phyloP scores from a whole-genome alignment of 2,797 vertebrate genomes.

The Carapus acus region DNA sequence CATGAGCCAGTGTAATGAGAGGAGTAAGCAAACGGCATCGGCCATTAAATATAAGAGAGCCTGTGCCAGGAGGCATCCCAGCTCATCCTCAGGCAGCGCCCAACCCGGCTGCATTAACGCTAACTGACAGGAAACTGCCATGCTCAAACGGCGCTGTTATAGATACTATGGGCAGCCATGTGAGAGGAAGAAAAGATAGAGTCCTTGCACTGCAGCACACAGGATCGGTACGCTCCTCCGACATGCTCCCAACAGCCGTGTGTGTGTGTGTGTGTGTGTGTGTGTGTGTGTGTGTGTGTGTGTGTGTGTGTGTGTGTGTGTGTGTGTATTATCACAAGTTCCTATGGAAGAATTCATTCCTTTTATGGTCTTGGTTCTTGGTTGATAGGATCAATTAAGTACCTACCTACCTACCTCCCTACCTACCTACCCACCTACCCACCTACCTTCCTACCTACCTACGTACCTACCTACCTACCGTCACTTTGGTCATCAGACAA shows the following conservation, averaged over 20 bases:
- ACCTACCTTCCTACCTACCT: no score
- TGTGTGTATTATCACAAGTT: no score
- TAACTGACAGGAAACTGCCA: conserved; percentile 54
- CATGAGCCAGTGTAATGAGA: conserved; percentile 63
- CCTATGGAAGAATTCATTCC: no score
- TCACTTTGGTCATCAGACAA: no score
- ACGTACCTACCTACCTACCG: no score
- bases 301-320: no score
- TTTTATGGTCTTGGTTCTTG: not conserved
- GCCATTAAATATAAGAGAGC: conserved; percentile 60
- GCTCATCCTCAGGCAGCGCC: conserved; percentile 46
- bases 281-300: not conserved
- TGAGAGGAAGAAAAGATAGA: conserved; percentile 22
- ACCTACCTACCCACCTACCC: no score
- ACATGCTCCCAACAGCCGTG: conserved; percentile 2
- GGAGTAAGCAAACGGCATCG: conserved; percentile 64
- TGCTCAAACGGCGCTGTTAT: conserved; percentile 35
- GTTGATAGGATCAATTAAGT: no score
- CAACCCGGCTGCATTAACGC: conserved; percentile 50
- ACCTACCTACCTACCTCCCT: no score
- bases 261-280: not conserved
- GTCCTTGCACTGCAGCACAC: conserved; percentile 10
- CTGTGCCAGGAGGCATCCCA: conserved; percentile 54
- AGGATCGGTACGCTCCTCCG: conserved; percentile 10
- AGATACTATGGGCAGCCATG: conserved; percentile 40